Conservation (phyloP, 2,797 vertebrate genomes). For the Petrocephalus schoutedeni region DNA sequence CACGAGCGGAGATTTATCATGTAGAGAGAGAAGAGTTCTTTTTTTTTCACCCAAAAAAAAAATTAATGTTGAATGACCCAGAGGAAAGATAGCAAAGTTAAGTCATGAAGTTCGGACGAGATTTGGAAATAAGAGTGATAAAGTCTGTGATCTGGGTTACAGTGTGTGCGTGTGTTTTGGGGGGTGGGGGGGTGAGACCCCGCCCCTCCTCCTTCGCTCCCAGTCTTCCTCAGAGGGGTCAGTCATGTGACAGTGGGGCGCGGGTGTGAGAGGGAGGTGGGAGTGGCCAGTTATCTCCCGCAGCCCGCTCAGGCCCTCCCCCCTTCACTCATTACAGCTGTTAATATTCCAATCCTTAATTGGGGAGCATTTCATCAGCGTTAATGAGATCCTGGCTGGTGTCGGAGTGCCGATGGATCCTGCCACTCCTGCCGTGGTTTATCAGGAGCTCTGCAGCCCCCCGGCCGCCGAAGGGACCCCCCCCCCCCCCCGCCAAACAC, state of each 20-base stretch:
- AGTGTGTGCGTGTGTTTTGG: background rate
- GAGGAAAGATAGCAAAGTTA: conserved; percentile 3
- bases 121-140: conserved; percentile 9
- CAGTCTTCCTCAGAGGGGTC: conserved; percentile 10
- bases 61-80: conserved; percentile 16
- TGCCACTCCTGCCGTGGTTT: background rate
- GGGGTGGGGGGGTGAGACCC: background rate
- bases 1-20: background rate
- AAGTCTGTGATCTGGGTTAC: conserved; percentile 19
- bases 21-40: background rate
- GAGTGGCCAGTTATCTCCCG: background rate
- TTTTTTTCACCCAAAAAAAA: background rate
- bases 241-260: background rate
- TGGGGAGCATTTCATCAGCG: conserved; percentile 19
- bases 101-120: background rate
- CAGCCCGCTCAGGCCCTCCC: background rate
- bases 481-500: background rate
- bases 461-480: background rate
- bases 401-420: background rate
- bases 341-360: conserved; percentile 25
- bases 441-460: conserved; percentile 11
- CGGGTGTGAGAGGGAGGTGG: background rate
- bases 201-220: background rate
- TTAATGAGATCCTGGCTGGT: conserved; percentile 21
- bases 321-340: background rate